Percentiles rank a stretch among this genome's conserved stretches.
Conservation (phyloP, 92 coral and sea anemone genomes). For the Epizoanthus fatuus region DNA sequence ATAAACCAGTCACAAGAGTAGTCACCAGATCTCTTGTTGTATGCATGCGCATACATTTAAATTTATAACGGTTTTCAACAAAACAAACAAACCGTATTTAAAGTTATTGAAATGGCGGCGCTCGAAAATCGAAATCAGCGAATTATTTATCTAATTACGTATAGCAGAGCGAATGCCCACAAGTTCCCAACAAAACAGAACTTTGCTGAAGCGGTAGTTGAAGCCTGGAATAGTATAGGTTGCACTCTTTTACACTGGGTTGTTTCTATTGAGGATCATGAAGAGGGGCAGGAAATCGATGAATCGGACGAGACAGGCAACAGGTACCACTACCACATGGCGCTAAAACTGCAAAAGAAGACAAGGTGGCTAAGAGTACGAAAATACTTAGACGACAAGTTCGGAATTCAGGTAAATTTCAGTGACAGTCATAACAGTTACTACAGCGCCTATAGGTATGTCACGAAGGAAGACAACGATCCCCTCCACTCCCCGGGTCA, state of each 20-base stretch:
- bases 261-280: slow-evolving; percentile 26
- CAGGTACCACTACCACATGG: slow-evolving; percentile 34
- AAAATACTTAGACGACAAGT: slow-evolving; percentile 8
- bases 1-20: too few species aligned
- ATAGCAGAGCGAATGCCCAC: slow-evolving; percentile 21
- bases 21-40: too few species aligned
- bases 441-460: slow-evolving; percentile 24
- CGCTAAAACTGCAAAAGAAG: slow-evolving; percentile 19
- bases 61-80: neutral
- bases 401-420: slow-evolving; percentile 39
- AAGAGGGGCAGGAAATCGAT: neutral
- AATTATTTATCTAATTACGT: slow-evolving; percentile 33
- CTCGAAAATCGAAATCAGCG: slow-evolving; percentile 14
- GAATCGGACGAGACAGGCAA: neutral
- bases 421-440: slow-evolving; percentile 34
- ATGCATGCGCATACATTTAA: neutral
- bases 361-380: slow-evolving; percentile 27
- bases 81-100: neutral
- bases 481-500: slow-evolving; percentile 13
- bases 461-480: slow-evolving; percentile 28
- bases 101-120: neutral
- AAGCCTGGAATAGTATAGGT: slow-evolving; percentile 24
- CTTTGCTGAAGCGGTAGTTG: slow-evolving; percentile 46
- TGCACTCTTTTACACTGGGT: slow-evolving; percentile 23
- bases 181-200: slow-evolving; percentile 6